These are phyloP conservation scores for Catharus fuscescens DNA, from an alignment of 2,113 vertebrate genomes.

Conservation along the genomic window DNA sequence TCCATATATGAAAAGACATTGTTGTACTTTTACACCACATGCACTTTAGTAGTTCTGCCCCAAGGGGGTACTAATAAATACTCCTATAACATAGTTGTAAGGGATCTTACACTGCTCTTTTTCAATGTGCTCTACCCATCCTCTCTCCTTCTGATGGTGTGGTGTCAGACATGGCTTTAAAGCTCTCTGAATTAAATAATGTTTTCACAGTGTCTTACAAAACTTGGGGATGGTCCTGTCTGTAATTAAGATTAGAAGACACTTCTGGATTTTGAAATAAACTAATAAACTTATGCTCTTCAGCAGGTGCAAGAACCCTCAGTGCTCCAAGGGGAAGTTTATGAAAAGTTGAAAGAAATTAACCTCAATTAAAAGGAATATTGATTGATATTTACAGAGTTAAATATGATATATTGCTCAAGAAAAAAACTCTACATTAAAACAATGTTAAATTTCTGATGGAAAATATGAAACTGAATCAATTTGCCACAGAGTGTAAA, in stretches of 20 bases:
- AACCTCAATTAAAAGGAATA: constrained; percentile 79
- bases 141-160: not conserved
- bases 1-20: not conserved
- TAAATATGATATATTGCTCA: constrained; percentile 73
- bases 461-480: constrained; percentile 56
- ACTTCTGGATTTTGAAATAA: not conserved
- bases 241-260: not conserved
- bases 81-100: not conserved
- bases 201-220: not conserved
- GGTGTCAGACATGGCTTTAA: not conserved
- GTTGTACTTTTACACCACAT: not conserved
- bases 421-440: constrained; percentile 71
- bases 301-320: constrained; percentile 67
- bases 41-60: not conserved
- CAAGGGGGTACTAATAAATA: not conserved
- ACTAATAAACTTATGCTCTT: constrained; percentile 13
- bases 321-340: constrained; percentile 43
- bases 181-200: not conserved
- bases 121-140: not conserved
- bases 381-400: constrained; percentile 72
- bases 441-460: constrained; percentile 75
- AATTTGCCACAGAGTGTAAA: constrained; percentile 44
- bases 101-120: not conserved
- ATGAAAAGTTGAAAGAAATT: constrained; percentile 78
- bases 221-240: not conserved